Conservation (phyloP, 1,140 invertebrate genomes). For the Papilio xuthus region DNA sequence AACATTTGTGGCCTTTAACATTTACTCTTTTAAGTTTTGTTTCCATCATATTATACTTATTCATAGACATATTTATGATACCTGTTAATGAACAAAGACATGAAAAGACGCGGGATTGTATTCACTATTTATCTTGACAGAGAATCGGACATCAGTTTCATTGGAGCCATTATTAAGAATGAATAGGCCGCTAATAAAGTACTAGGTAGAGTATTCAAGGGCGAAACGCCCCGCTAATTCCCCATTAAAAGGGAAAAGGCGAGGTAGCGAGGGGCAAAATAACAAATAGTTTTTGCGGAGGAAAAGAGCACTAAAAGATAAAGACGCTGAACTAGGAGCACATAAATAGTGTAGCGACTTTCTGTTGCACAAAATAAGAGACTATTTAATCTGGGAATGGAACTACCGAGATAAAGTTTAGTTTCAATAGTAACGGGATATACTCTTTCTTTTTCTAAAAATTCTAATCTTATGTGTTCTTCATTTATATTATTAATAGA, state of each 20-base stretch:
- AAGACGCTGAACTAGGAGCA: slow-evolving; percentile 48
- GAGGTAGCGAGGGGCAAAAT: slow-evolving; percentile 52
- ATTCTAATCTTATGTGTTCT: too few species aligned
- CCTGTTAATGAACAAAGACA: neutral
- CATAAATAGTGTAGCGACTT: slow-evolving; percentile 47
- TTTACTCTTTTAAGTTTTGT: too few species aligned
- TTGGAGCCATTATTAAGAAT: slow-evolving; percentile 16
- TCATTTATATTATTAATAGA: too few species aligned
- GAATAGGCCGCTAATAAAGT: slow-evolving; percentile 31
- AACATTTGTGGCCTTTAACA: too few species aligned
- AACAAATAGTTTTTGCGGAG: slow-evolving; percentile 64
- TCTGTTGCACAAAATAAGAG: slow-evolving; percentile 1
- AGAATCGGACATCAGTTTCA: neutral
- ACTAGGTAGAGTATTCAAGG: slow-evolving; percentile 37
- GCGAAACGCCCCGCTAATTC: slow-evolving; percentile 52
- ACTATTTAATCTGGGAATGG: slow-evolving; percentile 5
- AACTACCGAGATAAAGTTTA: neutral
- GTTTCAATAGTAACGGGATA: neutral
- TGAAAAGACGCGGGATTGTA: neutral
- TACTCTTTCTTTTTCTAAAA: neutral
- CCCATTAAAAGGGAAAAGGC: slow-evolving; percentile 48
- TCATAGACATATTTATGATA: neutral
- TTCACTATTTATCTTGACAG: neutral
- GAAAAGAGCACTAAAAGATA: slow-evolving; percentile 58
- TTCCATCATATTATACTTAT: too few species aligned